These are phyloP conservation scores for Ara ararauna DNA, from an alignment of 2,797 vertebrate genomes.

Conservation along the genomic window DNA sequence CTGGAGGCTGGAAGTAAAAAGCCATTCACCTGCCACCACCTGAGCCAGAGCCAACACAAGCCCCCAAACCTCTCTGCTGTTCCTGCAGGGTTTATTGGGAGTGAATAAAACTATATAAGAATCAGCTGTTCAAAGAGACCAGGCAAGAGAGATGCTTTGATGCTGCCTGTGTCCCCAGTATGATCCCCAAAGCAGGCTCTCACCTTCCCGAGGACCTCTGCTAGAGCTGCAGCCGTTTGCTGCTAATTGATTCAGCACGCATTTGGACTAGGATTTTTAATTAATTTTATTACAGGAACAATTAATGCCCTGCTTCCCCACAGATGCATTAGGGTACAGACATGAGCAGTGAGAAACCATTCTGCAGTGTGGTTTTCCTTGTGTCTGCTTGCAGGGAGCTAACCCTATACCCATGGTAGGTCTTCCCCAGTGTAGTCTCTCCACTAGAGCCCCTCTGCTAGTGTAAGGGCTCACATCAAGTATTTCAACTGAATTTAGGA, in stretches of 20 bases:
- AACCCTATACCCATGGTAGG: accelerated
- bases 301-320: conserved; percentile 10
- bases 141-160: not conserved
- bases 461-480: not conserved
- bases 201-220: not conserved
- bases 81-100: not conserved
- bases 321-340: not conserved
- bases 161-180: not conserved
- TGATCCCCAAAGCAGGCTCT: not conserved
- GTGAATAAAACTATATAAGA: not conserved
- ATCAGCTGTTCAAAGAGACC: not conserved
- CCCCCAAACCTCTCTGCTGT: not conserved
- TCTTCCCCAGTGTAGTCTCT: no score
- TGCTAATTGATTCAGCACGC: conserved; percentile 13
- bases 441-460: accelerated
- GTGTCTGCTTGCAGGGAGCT: not conserved
- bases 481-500: not conserved
- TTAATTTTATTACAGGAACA: conserved; percentile 34
- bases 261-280: conserved; percentile 8
- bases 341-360: not conserved
- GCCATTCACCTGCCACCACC: not conserved
- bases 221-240: not conserved
- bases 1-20: not conserved
- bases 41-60: not conserved
- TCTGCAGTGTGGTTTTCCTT: accelerated